A percentile compares a stretch with the other conserved stretches of the same genome.
Conservation (phyloP, 1,140 invertebrate genomes). For the Trichogramma pretiosum region DNA sequence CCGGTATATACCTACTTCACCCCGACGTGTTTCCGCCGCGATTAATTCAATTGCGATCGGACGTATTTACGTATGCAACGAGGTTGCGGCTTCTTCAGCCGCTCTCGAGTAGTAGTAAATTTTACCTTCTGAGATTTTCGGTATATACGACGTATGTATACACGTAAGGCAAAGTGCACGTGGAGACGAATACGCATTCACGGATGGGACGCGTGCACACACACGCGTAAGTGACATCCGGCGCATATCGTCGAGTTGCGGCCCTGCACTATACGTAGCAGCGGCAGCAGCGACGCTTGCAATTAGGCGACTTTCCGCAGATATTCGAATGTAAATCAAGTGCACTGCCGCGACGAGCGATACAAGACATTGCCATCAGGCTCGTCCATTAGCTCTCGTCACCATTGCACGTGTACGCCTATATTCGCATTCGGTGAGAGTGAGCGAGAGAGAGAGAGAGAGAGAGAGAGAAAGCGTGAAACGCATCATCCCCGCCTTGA, state of each 20-base stretch:
- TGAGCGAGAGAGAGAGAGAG: constrained; percentile 17
- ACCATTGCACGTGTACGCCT: background rate
- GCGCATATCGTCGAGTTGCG: background rate
- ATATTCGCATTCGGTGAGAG: constrained; percentile 9
- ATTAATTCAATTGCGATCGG: background rate
- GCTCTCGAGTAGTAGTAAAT: too few relatives aligned
- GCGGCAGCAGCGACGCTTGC: constrained; percentile 12
- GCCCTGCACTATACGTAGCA: background rate
- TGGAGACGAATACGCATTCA: too few relatives aligned
- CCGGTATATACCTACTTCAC: too few relatives aligned
- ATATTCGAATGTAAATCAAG: constrained; percentile 32
- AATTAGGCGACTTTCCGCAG: constrained; percentile 24
- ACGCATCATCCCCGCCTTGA: too few relatives aligned
- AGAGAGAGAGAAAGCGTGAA: too few relatives aligned
- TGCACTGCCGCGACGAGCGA: constrained; percentile 31
- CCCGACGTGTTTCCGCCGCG: too few relatives aligned
- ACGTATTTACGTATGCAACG: background rate
- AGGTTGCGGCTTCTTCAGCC: background rate
- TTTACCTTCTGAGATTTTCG: too few relatives aligned
- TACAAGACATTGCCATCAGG: constrained; percentile 45
- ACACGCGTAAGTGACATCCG: constrained; percentile 10
- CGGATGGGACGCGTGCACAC: too few relatives aligned
- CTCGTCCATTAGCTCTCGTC: constrained; percentile 37
- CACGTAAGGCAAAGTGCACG: too few relatives aligned
- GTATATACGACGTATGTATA: too few relatives aligned